Conservation (phyloP, 92 coral and sea anemone species). For the Parazoanthus swiftii region DNA sequence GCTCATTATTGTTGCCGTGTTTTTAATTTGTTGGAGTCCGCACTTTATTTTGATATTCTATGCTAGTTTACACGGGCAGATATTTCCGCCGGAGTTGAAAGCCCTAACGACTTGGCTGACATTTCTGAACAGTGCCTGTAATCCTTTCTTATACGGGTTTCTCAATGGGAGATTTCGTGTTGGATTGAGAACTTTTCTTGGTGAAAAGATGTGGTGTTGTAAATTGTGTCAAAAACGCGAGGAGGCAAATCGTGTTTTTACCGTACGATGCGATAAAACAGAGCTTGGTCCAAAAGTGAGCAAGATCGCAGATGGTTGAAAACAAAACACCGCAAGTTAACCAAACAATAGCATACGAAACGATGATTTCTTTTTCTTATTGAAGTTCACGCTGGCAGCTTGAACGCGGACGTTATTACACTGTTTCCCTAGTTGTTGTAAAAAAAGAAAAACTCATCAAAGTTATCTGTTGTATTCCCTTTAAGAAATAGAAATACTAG, state of each 20-base stretch:
- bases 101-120: conserved; percentile 69
- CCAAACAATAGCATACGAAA: neutral
- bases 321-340: neutral
- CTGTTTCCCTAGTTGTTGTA: neutral
- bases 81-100: conserved; percentile 61
- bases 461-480: no score
- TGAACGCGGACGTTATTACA: neutral
- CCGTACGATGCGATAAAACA: conserved; percentile 41
- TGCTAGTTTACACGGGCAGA: conserved; percentile 55
- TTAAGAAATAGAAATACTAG: neutral
- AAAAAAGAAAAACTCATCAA: no score
- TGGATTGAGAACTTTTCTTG: conserved; percentile 56
- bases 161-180: conserved; percentile 76
- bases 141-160: conserved; percentile 86
- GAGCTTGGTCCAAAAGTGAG: neutral
- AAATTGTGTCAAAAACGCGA: conserved; percentile 43
- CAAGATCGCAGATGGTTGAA: neutral
- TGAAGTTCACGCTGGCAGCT: neutral
- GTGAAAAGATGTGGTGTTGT: conserved; percentile 64
- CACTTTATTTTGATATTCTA: conserved; percentile 78
- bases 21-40: conserved; percentile 85
- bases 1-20: conserved; percentile 69
- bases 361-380: neutral
- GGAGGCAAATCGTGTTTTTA: conserved; percentile 24
- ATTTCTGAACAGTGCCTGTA: conserved; percentile 73